phyloP scores from a whole-genome alignment of 37 sponge, comb jelly and placozoan genomes.

The Cladorhizidae sp. region DNA sequence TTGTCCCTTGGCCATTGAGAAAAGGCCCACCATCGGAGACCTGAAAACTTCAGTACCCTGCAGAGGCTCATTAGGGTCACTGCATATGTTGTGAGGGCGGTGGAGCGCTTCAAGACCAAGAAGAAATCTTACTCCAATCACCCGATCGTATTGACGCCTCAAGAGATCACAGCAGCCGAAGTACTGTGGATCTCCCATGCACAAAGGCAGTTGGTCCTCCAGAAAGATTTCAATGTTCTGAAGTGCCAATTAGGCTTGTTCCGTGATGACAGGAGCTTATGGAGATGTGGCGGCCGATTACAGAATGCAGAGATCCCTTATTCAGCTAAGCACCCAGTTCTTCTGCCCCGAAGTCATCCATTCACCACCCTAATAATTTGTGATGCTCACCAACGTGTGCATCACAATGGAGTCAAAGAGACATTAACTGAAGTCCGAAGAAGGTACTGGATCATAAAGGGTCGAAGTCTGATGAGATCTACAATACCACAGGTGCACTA shows the following conservation, averaged over 20 bases:
- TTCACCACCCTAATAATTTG: too few relatives aligned
- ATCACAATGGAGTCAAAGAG: too few relatives aligned
- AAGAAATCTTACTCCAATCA: background rate
- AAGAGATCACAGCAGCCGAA: constrained; percentile 22
- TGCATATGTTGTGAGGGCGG: constrained; percentile 43
- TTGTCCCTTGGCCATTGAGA: constrained; percentile 6
- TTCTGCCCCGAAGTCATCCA: too few relatives aligned
- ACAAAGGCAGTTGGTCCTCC: constrained; percentile 19
- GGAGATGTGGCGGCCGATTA: too few relatives aligned
- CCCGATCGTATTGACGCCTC: constrained; percentile 14
- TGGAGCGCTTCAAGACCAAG: constrained; percentile 31
- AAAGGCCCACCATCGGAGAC: constrained; percentile 1
- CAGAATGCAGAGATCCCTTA: too few relatives aligned
- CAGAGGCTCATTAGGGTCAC: constrained; percentile 47
- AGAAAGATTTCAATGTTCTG: constrained; percentile 32
- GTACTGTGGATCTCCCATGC: constrained; percentile 36
- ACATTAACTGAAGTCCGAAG: too few relatives aligned
- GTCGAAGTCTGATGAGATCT: background rate
- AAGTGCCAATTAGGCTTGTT: too few relatives aligned
- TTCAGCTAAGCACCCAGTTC: too few relatives aligned
- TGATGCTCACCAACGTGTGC: too few relatives aligned
- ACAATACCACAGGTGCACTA: background rate
- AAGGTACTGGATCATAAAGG: too few relatives aligned
- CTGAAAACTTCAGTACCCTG: constrained; percentile 30
- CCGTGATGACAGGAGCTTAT: too few relatives aligned